Base-by-base conservation (phyloP, 2,113 vertebrate genomes). In the Gambusia affinis region DNA sequence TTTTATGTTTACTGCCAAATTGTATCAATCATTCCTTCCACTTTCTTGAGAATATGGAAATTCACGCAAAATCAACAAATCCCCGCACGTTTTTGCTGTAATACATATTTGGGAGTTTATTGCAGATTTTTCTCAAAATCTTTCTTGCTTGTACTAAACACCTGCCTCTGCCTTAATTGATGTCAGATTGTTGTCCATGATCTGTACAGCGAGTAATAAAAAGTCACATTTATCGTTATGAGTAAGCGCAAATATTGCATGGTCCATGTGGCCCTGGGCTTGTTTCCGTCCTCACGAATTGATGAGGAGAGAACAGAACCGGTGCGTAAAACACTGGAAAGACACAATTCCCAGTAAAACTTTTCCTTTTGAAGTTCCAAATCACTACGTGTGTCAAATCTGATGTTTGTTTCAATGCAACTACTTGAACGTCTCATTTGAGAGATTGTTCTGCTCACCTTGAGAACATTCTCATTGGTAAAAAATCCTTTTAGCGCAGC, bases 401-500 rank as follows among this genome's bases (percentile, higher is more conserved):
- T 29, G 19, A 64, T 57, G 22, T 72, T 69, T 4, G 35, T 37
- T 31, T 72, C 60, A 60, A 22, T 44, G 12, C 60, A 30, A 12
- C 64, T 27, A 12, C 64, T 72, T 54, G 7, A 71, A 70, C 42
- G 27, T 69, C 73, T 63, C 22, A 72, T 71, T 69, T 35, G 12
- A 74, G 74, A 71, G 63, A 47, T 19, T 27, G 54, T n/a, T 75
- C 37, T 7, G 24, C 64, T 22, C 1, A 47, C 64, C 68, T 57
- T 61, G 19, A 73, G 71, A 85, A 66, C 29, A 64, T 54, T 24
- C 57, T 67, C 65, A 31, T 6, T 51, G 37, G 39, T 57, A 33
- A 27, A 47, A 54, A n/a, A n/a, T 67, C 68, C 33, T 65, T 12
- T 51, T 61, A 80, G 80, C 64, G 60, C 67, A 60, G 65, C 42